Percentiles rank a stretch among this genome's conserved stretches.
Evolutionary conservation across 2,797 vertebrate genomes (phyloP).

Genomic region (Channa striata): DNA sequence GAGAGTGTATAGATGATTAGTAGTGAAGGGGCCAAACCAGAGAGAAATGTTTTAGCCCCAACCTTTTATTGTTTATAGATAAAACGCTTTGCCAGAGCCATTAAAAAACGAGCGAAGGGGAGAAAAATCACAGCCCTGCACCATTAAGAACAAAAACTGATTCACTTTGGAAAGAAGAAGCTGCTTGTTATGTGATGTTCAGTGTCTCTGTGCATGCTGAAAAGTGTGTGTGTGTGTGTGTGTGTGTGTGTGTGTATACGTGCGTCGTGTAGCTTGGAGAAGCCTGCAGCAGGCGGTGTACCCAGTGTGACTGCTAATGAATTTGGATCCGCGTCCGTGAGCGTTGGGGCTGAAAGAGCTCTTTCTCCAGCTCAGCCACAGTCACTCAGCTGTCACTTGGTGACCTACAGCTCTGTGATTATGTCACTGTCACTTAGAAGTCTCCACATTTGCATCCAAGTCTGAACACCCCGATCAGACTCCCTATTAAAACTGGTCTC

Average conservation of each 20-base stretch:
- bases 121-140: slow-evolving; percentile 72
- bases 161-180: slow-evolving; percentile 71
- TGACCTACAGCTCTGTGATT: slow-evolving; percentile 81
- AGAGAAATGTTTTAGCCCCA: slow-evolving; percentile 74
- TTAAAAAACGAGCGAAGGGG: slow-evolving; percentile 65
- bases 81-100: slow-evolving; percentile 70
- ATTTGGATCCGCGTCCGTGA: slow-evolving; percentile 68
- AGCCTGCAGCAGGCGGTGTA: slow-evolving; percentile 65
- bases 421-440: slow-evolving; percentile 80
- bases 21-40: slow-evolving; percentile 81
- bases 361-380: slow-evolving; percentile 71
- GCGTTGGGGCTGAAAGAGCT: slow-evolving; percentile 75
- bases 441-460: slow-evolving; percentile 74
- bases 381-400: slow-evolving; percentile 76
- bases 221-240: slow-evolving; percentile 52
- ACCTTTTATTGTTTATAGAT: slow-evolving; percentile 82
- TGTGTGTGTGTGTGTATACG: slow-evolving; percentile 28
- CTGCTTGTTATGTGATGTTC: slow-evolving; percentile 71
- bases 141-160: slow-evolving; percentile 67
- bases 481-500: slow-evolving; percentile 76
- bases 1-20: slow-evolving; percentile 80
- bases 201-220: slow-evolving; percentile 57
- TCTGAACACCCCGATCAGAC: slow-evolving; percentile 74
- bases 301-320: slow-evolving; percentile 83
- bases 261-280: slow-evolving; percentile 54